Conservation (phyloP, 2,888 invertebrate genomes). For the Ichneumoninae sp. region DNA sequence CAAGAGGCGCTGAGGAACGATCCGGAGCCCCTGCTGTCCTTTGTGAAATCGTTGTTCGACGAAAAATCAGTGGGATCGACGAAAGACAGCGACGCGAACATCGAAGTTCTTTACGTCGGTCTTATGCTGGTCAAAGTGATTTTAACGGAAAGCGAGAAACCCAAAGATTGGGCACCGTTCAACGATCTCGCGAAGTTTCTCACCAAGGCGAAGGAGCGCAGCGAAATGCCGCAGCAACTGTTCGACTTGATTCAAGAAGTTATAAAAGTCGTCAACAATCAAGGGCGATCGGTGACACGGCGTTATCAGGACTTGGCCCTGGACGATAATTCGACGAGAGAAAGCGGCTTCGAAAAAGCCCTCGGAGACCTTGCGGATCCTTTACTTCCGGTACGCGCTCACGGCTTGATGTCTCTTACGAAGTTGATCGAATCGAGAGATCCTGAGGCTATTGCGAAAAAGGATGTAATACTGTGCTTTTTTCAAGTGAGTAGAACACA, state of each 20-base stretch:
- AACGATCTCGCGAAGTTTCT: conserved; percentile 79
- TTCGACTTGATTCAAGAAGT: conserved; percentile 78
- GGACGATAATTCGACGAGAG: conserved; percentile 67
- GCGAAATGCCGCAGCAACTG: conserved; percentile 71
- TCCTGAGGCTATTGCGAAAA: conserved; percentile 87
- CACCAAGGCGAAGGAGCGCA: conserved; percentile 59
- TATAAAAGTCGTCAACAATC: conserved; percentile 77
- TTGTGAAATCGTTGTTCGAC: conserved; percentile 81
- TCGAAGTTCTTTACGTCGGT: conserved; percentile 80
- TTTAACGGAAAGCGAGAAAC: conserved; percentile 74
- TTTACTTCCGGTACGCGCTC: conserved; percentile 92
- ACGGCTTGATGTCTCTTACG: conserved; percentile 90
- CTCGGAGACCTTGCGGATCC: conserved; percentile 89
- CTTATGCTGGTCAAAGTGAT: conserved; percentile 83
- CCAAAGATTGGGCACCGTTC: conserved; percentile 77
- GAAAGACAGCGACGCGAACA: conserved; percentile 48
- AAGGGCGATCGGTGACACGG: conserved; percentile 71
- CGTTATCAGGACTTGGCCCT: conserved; percentile 76
- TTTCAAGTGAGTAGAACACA: conserved; percentile 87
- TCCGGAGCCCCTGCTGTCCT: conserved; percentile 80
- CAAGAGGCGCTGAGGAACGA: conserved; percentile 80
- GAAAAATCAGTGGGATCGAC: conserved; percentile 53
- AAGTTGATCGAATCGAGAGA: conserved; percentile 90
- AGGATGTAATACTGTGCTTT: conserved; percentile 89
- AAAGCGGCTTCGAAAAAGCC: conserved; percentile 87